Evolutionary conservation across 2,888 invertebrate genomes (phyloP).

Genomic region (Lasioglossum calceatum): DNA sequence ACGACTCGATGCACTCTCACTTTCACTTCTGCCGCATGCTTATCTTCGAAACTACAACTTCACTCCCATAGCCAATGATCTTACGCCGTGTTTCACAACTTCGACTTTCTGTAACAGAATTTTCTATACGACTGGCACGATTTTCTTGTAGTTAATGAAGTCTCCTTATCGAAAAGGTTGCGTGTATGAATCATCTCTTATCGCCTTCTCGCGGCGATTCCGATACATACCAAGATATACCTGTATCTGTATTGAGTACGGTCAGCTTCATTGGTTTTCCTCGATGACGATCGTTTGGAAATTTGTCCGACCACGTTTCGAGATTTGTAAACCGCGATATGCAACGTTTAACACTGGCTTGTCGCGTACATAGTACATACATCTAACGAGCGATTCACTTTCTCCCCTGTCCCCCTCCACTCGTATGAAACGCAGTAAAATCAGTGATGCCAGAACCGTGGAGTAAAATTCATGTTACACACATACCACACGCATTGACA

Average conservation of each 20-base stretch:
- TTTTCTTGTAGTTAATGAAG: conserved; percentile 27
- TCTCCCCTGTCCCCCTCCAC: conserved; percentile 21
- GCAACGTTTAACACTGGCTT: conserved; percentile 67
- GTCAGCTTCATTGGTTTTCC: conserved; percentile 55
- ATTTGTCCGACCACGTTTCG: conserved; percentile 52
- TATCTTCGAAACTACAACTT: conserved; percentile 27
- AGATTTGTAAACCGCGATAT: conserved; percentile 61
- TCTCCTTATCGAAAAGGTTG: conserved; percentile 44
- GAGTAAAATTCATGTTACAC: not conserved
- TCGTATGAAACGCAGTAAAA: not conserved
- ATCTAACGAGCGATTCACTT: conserved; percentile 17
- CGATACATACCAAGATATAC: conserved; percentile 55
- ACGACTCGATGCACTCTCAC: conserved; percentile 45
- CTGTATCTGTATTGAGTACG: conserved; percentile 61
- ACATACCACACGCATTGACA: not conserved
- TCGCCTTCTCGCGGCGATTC: conserved; percentile 35
- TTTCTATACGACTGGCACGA: conserved; percentile 32
- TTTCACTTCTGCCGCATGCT: conserved; percentile 50
- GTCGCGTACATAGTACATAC: conserved; percentile 4
- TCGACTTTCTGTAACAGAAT: conserved; percentile 29
- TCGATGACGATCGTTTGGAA: conserved; percentile 35
- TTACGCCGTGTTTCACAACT: conserved; percentile 37
- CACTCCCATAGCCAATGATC: conserved; percentile 49
- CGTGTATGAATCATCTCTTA: conserved; percentile 53
- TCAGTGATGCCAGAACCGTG: not conserved